These are phyloP conservation scores for Catostomus latipinnis DNA, from an alignment of 2,797 vertebrate species.

Conservation along the genomic window DNA sequence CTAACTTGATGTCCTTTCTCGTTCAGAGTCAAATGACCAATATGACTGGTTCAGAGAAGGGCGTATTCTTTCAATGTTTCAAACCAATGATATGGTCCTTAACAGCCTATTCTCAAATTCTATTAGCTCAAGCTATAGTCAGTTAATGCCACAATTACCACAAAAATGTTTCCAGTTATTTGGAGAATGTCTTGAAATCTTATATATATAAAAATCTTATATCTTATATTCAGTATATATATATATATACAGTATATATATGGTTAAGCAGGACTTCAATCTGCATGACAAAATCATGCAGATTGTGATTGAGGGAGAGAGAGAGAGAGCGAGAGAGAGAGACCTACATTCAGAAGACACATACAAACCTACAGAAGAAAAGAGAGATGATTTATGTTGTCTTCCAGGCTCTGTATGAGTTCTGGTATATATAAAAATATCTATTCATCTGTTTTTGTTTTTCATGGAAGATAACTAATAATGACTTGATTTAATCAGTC, in stretches of 20 bases:
- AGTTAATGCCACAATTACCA: neutral
- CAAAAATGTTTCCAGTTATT: neutral
- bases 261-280: too few relatives aligned
- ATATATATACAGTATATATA: neutral
- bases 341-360: neutral
- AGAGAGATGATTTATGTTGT: conserved; percentile 12
- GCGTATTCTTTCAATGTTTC: too few relatives aligned
- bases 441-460: conserved; percentile 46
- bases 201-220: neutral
- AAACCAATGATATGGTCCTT: too few relatives aligned
- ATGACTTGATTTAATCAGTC: conserved; percentile 51
- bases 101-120: too few relatives aligned
- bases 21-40: too few relatives aligned
- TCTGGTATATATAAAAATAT: conserved; percentile 16
- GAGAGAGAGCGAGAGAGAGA: neutral
- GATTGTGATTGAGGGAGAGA: too few relatives aligned
- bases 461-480: conserved; percentile 52
- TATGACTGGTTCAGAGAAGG: too few relatives aligned
- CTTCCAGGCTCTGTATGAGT: conserved; percentile 16
- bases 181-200: neutral
- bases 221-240: too few relatives aligned
- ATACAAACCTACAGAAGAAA: neutral
- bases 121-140: too few relatives aligned
- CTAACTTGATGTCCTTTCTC: too few relatives aligned
- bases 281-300: too few relatives aligned